Conservation (phyloP, 2,113 vertebrate genomes). For the Bombycilla garrulus region DNA sequence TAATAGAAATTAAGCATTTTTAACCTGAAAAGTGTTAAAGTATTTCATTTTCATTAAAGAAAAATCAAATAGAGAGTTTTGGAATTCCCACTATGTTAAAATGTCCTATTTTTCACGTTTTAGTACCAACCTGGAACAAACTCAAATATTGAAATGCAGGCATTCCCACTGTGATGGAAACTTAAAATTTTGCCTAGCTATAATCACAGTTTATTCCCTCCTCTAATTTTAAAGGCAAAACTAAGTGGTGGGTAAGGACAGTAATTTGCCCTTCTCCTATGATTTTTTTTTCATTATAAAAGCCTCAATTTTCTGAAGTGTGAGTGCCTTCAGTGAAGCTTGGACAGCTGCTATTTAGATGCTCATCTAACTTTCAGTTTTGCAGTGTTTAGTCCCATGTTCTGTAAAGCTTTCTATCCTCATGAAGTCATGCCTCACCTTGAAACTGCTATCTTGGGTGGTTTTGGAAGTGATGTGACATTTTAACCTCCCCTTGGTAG, state of each 20-base stretch:
- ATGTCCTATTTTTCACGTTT: not conserved
- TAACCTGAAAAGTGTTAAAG: not conserved
- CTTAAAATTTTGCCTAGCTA: not conserved
- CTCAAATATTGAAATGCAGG: not conserved
- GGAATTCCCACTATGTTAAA: not conserved
- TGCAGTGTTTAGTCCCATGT: not conserved
- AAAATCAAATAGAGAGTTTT: not conserved
- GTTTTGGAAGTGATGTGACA: not conserved
- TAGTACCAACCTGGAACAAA: not conserved
- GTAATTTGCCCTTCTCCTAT: not conserved
- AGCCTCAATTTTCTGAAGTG: not conserved
- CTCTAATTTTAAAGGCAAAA: slow-evolving; percentile 7
- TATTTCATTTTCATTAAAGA: not conserved
- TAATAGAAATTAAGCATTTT: not conserved
- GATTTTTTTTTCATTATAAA: not conserved
- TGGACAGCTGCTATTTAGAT: not conserved
- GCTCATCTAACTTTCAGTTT: not conserved
- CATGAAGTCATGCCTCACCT: not conserved
- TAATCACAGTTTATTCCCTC: not conserved
- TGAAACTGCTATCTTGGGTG: not conserved
- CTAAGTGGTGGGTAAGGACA: not conserved
- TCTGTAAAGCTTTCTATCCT: not conserved
- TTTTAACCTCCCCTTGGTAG: not conserved
- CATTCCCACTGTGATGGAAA: not conserved
- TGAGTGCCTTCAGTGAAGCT: not conserved